Conservation (phyloP, 2,797 vertebrate genomes). For the Potorous gilbertii region DNA sequence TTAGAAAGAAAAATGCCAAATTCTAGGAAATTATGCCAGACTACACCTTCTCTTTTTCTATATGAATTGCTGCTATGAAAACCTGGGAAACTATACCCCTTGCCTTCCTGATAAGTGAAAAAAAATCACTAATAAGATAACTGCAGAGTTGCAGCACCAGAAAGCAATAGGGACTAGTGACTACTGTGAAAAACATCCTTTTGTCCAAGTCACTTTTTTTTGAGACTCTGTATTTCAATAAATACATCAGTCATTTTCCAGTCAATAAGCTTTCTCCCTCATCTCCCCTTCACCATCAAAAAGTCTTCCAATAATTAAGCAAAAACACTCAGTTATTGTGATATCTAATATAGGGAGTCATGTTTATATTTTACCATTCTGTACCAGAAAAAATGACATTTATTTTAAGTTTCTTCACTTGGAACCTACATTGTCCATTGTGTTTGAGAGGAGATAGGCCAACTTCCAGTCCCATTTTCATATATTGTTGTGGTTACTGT, state of each 20-base stretch:
- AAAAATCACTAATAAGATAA: conserved; percentile 44
- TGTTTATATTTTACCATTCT: neutral
- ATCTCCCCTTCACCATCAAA: neutral
- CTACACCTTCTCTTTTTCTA: conserved; percentile 53
- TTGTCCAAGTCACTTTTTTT: conserved; percentile 28
- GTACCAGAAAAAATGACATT: neutral
- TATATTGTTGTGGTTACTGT: neutral
- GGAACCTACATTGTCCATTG: neutral
- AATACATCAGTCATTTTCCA: neutral
- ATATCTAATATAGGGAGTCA: neutral
- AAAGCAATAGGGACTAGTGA: conserved; percentile 28
- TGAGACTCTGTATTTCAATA: neutral
- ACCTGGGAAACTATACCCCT: conserved; percentile 11
- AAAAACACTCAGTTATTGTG: neutral
- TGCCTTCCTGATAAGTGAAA: conserved; percentile 39
- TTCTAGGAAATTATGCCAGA: conserved; percentile 16
- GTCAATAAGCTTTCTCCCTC: neutral
- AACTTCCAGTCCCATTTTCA: neutral
- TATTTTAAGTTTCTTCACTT: neutral
- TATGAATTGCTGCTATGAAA: conserved; percentile 36
- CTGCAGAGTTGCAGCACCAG: conserved; percentile 39
- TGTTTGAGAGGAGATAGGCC: neutral
- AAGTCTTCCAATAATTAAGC: neutral
- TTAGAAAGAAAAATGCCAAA: conserved; percentile 38
- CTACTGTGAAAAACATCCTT: conserved; percentile 40